Base-by-base conservation (phyloP, 2,797 vertebrate genomes). In the Nasua narica region DNA sequence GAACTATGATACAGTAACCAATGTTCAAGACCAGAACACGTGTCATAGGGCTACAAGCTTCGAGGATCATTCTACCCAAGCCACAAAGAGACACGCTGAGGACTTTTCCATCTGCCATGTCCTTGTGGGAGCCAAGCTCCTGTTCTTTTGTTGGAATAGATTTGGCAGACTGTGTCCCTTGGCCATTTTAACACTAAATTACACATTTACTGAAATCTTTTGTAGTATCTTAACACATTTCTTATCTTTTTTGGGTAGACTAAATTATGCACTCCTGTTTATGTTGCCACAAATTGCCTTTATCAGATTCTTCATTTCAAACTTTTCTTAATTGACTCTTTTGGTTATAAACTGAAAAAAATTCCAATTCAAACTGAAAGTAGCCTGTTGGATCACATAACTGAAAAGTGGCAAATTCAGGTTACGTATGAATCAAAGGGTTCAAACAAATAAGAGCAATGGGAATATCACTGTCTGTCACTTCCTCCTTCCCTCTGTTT, bases 301-400 rank as follows among this genome's bases (percentile, higher is more conserved):
- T 52, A 72, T 87, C 16, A 43, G 52, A 40, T 1, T 93, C 52
- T 85, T 91, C 2, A 18, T 88, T 94, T 94, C 48, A 91, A 29
- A 58, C 1, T 77, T 85, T 86, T 90, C 72, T 92, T 62, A 74
- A 77, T 56, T 70, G 15, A 78, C 29, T 18, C 32, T 50, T 96
- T 79, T 32, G 14, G 25, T 79, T 60, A 5, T 89, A 92, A 92
- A 72, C 46, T 35, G 62, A 43, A 87, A 94, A 88, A 88, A 48
- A 62, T 65, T 58, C 46, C 43, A 91, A 21, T 89, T 79, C 60
- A 79, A 89, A 96, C 3, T 84, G 43, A 65, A 94, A 94, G n/a
- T 29, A 67, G 21, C 16, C 18, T 58, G 23, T 54, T 21, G 70
- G 52, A 16, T 87, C 37, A 37, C 35, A 13, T 65, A 27, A 43